Conservation (phyloP, 1,140 invertebrate species). For the Myzus persicae region DNA sequence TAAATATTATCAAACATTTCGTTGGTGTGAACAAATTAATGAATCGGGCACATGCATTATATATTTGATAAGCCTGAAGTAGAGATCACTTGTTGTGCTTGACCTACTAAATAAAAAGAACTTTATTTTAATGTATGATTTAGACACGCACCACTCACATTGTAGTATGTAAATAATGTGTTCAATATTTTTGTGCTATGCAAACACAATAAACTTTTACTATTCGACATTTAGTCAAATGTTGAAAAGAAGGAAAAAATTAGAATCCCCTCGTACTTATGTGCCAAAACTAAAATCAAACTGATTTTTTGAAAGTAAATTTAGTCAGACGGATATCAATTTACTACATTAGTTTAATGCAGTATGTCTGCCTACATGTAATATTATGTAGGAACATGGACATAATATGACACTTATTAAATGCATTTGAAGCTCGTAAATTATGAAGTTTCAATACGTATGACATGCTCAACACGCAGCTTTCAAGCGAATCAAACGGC, state of each 20-base stretch:
- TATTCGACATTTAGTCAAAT: not conserved
- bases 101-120: conserved; percentile 26
- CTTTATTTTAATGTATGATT: conserved; percentile 17
- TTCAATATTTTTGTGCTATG: not conserved
- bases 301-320: not conserved
- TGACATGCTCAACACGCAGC: not conserved
- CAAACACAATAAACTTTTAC: conserved; percentile 7
- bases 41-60: not conserved
- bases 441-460: not conserved
- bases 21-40: not conserved
- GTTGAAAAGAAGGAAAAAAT: not conserved
- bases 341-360: not conserved
- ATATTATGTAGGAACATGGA: not conserved
- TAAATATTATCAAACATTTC: conserved; percentile 5
- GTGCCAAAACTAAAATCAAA: not conserved
- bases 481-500: not conserved
- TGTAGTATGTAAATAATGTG: not conserved
- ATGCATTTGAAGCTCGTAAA: not conserved
- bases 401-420: not conserved
- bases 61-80: conserved; percentile 11
- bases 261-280: too few species aligned
- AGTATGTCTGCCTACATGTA: not conserved
- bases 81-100: conserved; percentile 9
- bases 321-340: not conserved
- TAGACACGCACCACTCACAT: not conserved